Conservation (phyloP, 2,797 vertebrate genomes). For the Phrynocephalus vlangalii region DNA sequence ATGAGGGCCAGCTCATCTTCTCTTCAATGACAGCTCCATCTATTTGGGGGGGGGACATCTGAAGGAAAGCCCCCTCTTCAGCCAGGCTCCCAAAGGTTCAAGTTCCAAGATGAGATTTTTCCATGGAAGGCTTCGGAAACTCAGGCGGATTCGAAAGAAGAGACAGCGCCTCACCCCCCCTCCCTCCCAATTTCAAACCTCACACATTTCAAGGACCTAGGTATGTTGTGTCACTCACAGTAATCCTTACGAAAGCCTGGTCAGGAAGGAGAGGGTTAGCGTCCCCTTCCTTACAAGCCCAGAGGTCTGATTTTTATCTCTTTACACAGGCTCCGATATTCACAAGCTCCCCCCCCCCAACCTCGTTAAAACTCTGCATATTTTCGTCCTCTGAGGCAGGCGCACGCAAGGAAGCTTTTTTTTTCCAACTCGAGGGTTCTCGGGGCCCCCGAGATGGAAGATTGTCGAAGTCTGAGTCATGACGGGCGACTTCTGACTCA, state of each 20-base stretch:
- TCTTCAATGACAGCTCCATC: background rate
- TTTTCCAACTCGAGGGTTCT: background rate
- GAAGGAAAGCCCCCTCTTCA: too few species aligned
- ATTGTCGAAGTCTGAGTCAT: constrained; percentile 13
- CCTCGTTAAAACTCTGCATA: too few species aligned
- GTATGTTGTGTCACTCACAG: background rate
- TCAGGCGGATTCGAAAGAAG: background rate
- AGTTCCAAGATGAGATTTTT: background rate
- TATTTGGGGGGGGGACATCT: background rate
- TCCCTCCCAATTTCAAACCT: background rate
- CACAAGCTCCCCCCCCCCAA: too few species aligned
- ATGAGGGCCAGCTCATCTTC: background rate
- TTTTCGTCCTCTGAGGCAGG: too few species aligned
- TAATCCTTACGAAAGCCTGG: background rate
- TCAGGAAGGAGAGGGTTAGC: background rate
- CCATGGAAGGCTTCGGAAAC: background rate
- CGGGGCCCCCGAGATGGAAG: background rate
- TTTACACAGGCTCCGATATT: background rate
- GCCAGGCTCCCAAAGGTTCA: background rate
- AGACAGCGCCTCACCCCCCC: background rate
- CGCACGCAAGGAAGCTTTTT: too few species aligned
- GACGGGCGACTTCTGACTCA: constrained; percentile 10
- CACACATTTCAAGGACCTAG: background rate
- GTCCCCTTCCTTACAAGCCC: too few species aligned
- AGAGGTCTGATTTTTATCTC: background rate